A percentile compares a stretch with the other conserved stretches of the same genome.
These are phyloP conservation scores for Drosophila monieri DNA, from an alignment of 2,888 invertebrate genomes.

Conservation along the genomic window DNA sequence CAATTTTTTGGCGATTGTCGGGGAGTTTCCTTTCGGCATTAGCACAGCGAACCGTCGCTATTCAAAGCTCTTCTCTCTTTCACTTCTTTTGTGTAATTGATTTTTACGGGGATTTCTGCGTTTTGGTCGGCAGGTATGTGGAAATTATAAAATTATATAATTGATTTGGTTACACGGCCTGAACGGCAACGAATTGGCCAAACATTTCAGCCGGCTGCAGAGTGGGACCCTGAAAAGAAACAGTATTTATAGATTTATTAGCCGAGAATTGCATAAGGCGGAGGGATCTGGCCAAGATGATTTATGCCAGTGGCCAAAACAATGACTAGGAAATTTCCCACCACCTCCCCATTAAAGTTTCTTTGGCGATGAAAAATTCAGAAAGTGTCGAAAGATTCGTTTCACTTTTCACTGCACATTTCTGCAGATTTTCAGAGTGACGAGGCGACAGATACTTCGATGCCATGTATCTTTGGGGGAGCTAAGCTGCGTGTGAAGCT, in stretches of 20 bases:
- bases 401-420: constrained; percentile 31
- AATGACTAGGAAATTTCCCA: constrained; percentile 69
- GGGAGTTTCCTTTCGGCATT: constrained; percentile 45
- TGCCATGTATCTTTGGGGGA: constrained; percentile 14
- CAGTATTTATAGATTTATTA: constrained; percentile 34
- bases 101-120: constrained; percentile 34
- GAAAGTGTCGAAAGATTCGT: constrained; percentile 41
- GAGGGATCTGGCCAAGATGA: constrained; percentile 43
- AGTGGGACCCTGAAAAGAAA: constrained; percentile 14
- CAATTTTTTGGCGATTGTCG: constrained; percentile 40
- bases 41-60: constrained; percentile 36
- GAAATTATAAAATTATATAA: constrained; percentile 22
- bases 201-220: constrained; percentile 45
- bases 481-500: constrained; percentile 66
- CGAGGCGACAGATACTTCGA: constrained; percentile 24
- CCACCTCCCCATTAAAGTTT: constrained; percentile 50
- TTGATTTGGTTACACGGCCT: constrained; percentile 18
- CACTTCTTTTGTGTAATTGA: constrained; percentile 36
- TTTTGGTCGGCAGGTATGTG: constrained; percentile 1
- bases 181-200: constrained; percentile 29
- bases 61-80: constrained; percentile 21
- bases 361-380: constrained; percentile 42
- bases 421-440: constrained; percentile 27
- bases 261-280: constrained; percentile 53
- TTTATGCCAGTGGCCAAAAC: constrained; percentile 55